Base-by-base conservation (phyloP, 2,888 invertebrate genomes). In the Platynereis dumerilii region DNA sequence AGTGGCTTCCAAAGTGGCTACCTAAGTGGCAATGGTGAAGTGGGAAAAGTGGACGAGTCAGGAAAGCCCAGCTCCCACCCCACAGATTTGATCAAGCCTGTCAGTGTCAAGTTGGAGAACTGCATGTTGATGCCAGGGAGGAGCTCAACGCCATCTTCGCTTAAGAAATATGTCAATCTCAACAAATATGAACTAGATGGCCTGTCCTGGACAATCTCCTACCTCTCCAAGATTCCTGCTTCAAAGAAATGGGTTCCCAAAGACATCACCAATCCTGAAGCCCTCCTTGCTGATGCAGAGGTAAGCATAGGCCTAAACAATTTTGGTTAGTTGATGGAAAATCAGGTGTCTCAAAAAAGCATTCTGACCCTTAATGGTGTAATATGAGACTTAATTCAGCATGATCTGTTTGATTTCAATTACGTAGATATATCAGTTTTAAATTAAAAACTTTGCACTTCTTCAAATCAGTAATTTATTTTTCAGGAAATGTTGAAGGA, bases 231-330 rank as follows among this genome's bases (percentile, higher is more conserved):
- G 80, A 86, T 96, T 77, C 94, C 96, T 17, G 90, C 92, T 0
- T 91, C 91, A 67, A 93, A 94, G 79, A 94, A 94, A 84, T 93
- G 92, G 64, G 92, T 97, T 34, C 97, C 97, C 1, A 94, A 93
- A 75, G 86, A 96, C 58, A 89, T 97, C 26, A 88, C 90, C 0
- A 93, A 96, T 82, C 94, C 96, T 0, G 92, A 95, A 45, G 91
- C 91, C 0, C 86, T 97, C 45, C 92, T 97, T 59, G 90, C 91
- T 69, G 96, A 96, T 80, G 93, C 96, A 2, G 80, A 80, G 76
- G 83, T 84, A n/a, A 27, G 44, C 7, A 15, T 42, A 15, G 12
- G 12, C 12, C 44, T 12, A 15, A 42, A 42, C 44, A 12, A 15
- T 42, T 42, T n/a, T 15, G 17, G 20, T 52, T 52, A 17, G 5